phyloP scores from a whole-genome alignment of 23 tunicate genomes.

The Ascidia mentula region DNA sequence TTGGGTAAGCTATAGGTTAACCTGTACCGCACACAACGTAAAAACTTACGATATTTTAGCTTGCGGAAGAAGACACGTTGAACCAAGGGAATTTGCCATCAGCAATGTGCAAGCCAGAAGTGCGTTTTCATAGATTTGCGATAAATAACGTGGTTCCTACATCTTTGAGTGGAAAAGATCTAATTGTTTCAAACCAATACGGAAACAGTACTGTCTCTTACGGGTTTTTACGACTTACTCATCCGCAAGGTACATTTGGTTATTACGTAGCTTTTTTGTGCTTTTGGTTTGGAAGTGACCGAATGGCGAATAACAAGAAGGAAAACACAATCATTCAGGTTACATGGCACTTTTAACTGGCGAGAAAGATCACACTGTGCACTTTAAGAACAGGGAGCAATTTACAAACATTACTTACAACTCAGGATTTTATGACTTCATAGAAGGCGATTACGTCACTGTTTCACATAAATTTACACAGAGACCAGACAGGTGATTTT shows the following conservation, averaged over 20 bases:
- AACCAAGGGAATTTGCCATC: slow-evolving; percentile 18
- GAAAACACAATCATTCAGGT: slow-evolving; percentile 51
- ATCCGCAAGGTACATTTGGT: slow-evolving; percentile 45
- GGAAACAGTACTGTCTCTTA: slow-evolving; percentile 39
- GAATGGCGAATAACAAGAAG: too few species aligned
- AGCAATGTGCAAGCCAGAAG: slow-evolving; percentile 42
- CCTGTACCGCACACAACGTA: too few species aligned
- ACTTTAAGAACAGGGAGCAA: slow-evolving; percentile 48
- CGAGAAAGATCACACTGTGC: slow-evolving; percentile 18
- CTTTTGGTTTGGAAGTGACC: too few species aligned
- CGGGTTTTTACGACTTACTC: slow-evolving; percentile 64
- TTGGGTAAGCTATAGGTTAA: too few species aligned
- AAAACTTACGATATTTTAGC: too few species aligned
- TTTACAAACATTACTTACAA: slow-evolving; percentile 86
- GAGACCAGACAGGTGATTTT: slow-evolving; percentile 71
- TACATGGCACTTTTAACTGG: slow-evolving; percentile 66
- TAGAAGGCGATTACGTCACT: slow-evolving; percentile 41
- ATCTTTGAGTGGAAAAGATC: slow-evolving; percentile 53
- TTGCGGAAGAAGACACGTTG: not conserved
- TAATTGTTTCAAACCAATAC: slow-evolving; percentile 34
- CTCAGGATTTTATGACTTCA: slow-evolving; percentile 49
- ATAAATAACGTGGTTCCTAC: slow-evolving; percentile 58
- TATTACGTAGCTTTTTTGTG: too few species aligned
- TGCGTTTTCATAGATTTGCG: slow-evolving; percentile 66
- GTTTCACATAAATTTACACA: slow-evolving; percentile 38